Conservation (phyloP, 1,140 invertebrate species). For the Prorops nasuta region DNA sequence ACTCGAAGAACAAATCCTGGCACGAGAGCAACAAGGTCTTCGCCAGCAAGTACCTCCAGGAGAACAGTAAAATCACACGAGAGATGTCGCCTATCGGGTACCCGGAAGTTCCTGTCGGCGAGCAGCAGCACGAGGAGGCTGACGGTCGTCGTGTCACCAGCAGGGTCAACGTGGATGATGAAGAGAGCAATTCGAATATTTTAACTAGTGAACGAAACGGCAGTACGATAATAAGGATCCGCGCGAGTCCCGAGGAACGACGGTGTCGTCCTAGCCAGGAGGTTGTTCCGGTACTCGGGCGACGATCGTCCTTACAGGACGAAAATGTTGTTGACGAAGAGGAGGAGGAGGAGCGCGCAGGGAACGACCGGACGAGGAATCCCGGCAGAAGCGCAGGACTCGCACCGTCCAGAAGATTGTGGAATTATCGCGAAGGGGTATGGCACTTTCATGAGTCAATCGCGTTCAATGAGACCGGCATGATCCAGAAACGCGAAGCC, state of each 20-base stretch:
- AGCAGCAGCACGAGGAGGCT: constrained; percentile 22
- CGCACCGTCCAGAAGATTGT: constrained; percentile 39
- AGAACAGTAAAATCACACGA: constrained; percentile 22
- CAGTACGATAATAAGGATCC: constrained; percentile 35
- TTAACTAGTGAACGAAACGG: constrained; percentile 34
- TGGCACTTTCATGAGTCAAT: constrained; percentile 36
- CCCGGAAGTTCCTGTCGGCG: constrained; percentile 11
- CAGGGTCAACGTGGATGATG: constrained; percentile 4
- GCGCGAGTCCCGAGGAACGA: constrained; percentile 24
- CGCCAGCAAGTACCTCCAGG: constrained; percentile 27
- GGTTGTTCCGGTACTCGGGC: constrained; percentile 5
- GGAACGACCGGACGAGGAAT: constrained; percentile 13
- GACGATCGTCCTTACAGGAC: constrained; percentile 19
- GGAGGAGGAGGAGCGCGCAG: constrained; percentile 24
- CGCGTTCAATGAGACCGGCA: constrained; percentile 30
- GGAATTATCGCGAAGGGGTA: constrained; percentile 50
- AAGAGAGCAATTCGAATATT: constrained; percentile 11
- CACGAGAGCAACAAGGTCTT: constrained; percentile 42
- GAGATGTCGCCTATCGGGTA: constrained; percentile 20
- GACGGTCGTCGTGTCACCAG: constrained; percentile 12
- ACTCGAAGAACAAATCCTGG: constrained; percentile 24
- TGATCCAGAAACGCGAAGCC: constrained; percentile 30
- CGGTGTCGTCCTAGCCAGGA: constrained; percentile 19
- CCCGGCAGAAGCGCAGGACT: constrained; percentile 17
- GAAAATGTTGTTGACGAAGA: constrained; percentile 16